phyloP scores from a whole-genome alignment of 2,113 vertebrate species.

The Perca flavescens region DNA sequence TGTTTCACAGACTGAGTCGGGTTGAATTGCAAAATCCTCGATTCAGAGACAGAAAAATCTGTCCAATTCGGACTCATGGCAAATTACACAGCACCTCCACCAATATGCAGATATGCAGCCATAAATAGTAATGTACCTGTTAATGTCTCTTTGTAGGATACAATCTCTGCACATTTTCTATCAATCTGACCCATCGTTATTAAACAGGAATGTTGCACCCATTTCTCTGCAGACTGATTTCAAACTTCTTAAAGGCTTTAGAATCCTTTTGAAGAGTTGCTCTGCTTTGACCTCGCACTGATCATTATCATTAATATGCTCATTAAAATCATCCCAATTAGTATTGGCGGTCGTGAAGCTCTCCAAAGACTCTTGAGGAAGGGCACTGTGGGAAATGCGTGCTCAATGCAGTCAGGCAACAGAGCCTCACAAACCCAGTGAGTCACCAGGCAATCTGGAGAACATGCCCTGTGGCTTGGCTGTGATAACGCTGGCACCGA shows the following conservation, averaged over 20 bases:
- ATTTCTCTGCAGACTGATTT: not conserved
- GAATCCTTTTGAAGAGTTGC: not conserved
- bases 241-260: not conserved
- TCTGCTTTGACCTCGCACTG: not conserved
- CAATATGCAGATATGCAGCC: slow-evolving; percentile 9
- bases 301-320: not conserved
- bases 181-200: not conserved
- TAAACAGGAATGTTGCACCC: not conserved
- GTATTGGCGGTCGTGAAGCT: slow-evolving; percentile 7
- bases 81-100: slow-evolving; percentile 18
- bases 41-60: slow-evolving; percentile 56
- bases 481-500: slow-evolving; percentile 77
- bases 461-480: slow-evolving; percentile 80
- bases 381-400: slow-evolving; percentile 59
- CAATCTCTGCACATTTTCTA: not conserved
- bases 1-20: slow-evolving; percentile 56
- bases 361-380: slow-evolving; percentile 30
- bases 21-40: slow-evolving; percentile 58
- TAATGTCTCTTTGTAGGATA: not conserved
- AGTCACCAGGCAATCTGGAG: slow-evolving; percentile 85
- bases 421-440: slow-evolving; percentile 71
- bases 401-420: slow-evolving; percentile 60
- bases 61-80: slow-evolving; percentile 18
- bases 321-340: slow-evolving; percentile 31
- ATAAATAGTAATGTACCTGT: slow-evolving; percentile 22